Base-by-base conservation (phyloP, 2,888 invertebrate species). In the Hemithea aestivaria region DNA sequence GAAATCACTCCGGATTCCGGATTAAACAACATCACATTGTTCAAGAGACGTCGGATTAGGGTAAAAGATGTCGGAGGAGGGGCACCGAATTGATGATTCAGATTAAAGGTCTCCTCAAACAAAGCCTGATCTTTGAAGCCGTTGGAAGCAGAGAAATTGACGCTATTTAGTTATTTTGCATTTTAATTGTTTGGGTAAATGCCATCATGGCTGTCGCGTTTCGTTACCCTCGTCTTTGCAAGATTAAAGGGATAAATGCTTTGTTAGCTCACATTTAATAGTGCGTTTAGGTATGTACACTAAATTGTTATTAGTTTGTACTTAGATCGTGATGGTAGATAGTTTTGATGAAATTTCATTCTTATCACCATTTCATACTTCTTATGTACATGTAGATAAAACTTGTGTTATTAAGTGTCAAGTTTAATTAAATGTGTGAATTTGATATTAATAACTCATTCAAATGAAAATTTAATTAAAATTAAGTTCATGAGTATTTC, bases 61-160 rank as follows among this genome's bases (percentile, higher is more conserved):
- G 39, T 44, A 35, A 21, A 37, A 27, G 30, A 24, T 16, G 40
- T 23, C 29, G 22, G 6, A 27, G 32, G 20, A 25, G 43, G 30
- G 44, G 45, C 23, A 11, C 36, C 26, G 45, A 60, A 64, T 66
- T 56, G 63, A 66, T 64, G 65, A 55, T 51, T 55, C 53, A 56
- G 59, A 67, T 66, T 63, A 64, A 56, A 62, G 48, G 46, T 53
- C 50, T 52, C 41, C 49, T 45, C 30, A 49, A 48, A 49, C 52
- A 48, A 48, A 47, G 48, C 48, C 43, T 52, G 51, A 48, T 50
- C 48, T 53, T 43, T 47, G 47, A 47, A 52, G 52, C 40, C 29
- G 47, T 49, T 49, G 40, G 49, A 43, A 49, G 47, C 45, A 49
- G 52, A 52, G 49, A 52, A 52, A 53, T 50, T 46, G 50, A 48